Evolutionary conservation across 2,113 vertebrate genomes (phyloP).

Genomic region (Dasyprocta punctata): DNA sequence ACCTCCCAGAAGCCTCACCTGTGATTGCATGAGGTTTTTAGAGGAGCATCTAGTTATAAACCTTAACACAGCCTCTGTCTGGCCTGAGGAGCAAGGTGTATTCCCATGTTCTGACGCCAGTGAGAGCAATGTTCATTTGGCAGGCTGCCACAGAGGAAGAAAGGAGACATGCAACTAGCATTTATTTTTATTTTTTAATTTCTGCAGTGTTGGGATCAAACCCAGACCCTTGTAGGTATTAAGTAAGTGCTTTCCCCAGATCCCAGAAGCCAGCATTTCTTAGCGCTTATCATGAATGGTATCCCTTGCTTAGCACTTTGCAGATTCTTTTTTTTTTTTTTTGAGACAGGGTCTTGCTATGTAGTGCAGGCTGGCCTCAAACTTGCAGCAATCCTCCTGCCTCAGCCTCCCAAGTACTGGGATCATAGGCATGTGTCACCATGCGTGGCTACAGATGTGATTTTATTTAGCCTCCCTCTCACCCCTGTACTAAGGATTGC

Average conservation of each 20-base stretch:
- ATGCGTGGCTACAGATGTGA: neutral
- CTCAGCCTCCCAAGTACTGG: neutral
- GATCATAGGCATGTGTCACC: neutral
- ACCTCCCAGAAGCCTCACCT: neutral
- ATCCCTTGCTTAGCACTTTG: constrained; percentile 29
- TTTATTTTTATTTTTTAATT: neutral
- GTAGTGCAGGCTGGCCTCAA: neutral
- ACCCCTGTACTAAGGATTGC: neutral
- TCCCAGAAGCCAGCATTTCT: neutral
- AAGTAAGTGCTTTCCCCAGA: neutral
- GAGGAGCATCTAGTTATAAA: neutral
- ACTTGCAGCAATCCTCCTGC: neutral
- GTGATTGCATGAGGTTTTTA: neutral
- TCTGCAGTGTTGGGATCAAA: neutral
- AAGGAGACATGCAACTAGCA: neutral
- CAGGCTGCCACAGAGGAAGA: neutral
- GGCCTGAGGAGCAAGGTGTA: constrained; percentile 33
- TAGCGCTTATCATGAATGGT: neutral
- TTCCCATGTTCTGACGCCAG: neutral
- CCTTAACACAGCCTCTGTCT: neutral
- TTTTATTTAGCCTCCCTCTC: neutral
- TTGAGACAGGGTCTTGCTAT: neutral
- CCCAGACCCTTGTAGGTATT: neutral
- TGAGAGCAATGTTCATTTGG: neutral
- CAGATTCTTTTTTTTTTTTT: neutral